These are phyloP conservation scores for Speoplatyrhinus poulsoni DNA, from an alignment of 2,113 vertebrate species.

Conservation along the genomic window DNA sequence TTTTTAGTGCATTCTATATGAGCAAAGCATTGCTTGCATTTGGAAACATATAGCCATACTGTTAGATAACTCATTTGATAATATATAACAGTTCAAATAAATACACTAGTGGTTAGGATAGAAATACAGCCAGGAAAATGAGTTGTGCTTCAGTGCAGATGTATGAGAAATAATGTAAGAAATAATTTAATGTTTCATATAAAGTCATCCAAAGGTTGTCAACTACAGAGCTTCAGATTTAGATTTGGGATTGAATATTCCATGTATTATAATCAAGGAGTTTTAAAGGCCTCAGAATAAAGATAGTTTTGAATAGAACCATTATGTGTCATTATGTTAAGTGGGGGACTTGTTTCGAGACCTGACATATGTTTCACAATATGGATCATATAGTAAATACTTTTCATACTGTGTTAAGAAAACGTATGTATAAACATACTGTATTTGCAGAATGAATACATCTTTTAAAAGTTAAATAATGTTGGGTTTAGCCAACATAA, in stretches of 20 bases:
- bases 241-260: constrained; percentile 56
- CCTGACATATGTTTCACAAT: constrained; percentile 58
- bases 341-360: constrained; percentile 47
- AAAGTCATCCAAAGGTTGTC: constrained; percentile 25
- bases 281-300: constrained; percentile 46
- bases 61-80: neutral
- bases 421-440: too few relatives aligned
- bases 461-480: too few relatives aligned
- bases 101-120: neutral
- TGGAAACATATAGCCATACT: too few relatives aligned
- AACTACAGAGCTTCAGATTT: constrained; percentile 26
- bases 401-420: too few relatives aligned
- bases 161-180: constrained; percentile 31
- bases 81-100: neutral
- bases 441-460: too few relatives aligned
- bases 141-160: neutral
- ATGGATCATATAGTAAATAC: too few relatives aligned
- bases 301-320: constrained; percentile 53
- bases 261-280: constrained; percentile 62
- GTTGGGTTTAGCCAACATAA: too few relatives aligned
- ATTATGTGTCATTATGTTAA: constrained; percentile 66
- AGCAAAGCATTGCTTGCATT: too few relatives aligned
- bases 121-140: constrained; percentile 4
- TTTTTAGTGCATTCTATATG: neutral
- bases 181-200: constrained; percentile 53